Evolutionary conservation across 1,140 invertebrate species (phyloP).

Genomic region (Aphelinus atriplicis): DNA sequence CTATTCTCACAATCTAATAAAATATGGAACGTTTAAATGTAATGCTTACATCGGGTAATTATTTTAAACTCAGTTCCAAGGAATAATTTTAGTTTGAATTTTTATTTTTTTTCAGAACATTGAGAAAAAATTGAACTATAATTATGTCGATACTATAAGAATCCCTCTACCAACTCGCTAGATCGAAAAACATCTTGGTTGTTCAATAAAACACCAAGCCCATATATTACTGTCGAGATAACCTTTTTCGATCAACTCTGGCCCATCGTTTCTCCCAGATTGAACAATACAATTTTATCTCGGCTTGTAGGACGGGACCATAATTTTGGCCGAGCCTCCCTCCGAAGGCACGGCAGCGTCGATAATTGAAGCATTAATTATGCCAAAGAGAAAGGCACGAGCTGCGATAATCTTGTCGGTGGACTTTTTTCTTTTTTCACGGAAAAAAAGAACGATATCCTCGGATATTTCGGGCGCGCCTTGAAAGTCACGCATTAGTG

Average conservation of each 20-base stretch:
- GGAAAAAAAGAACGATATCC: neutral
- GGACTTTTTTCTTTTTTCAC: neutral
- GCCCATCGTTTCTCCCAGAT: constrained; percentile 23
- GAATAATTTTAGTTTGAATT: too few species aligned
- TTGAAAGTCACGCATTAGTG: neutral
- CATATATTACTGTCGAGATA: neutral
- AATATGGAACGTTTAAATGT: too few species aligned
- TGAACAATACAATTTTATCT: constrained; percentile 13
- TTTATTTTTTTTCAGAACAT: too few species aligned
- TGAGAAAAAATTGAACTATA: too few species aligned
- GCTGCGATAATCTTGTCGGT: constrained; percentile 13
- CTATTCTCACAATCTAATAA: too few species aligned
- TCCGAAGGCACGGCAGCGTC: too few species aligned
- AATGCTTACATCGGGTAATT: too few species aligned
- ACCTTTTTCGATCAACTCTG: neutral
- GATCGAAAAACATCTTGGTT: too few species aligned
- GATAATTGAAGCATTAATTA: constrained; percentile 39
- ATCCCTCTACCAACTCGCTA: too few species aligned
- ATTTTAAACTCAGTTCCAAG: too few species aligned
- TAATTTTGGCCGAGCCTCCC: constrained; percentile 18
- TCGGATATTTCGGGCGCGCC: too few species aligned
- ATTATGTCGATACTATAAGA: too few species aligned
- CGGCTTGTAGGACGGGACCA: neutral
- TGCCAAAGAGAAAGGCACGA: constrained; percentile 26
- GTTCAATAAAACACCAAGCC: neutral